These are phyloP conservation scores for Eunapius fragilis DNA, from an alignment of 37 sponge, comb jelly and placozoan species.

Conservation along the genomic window DNA sequence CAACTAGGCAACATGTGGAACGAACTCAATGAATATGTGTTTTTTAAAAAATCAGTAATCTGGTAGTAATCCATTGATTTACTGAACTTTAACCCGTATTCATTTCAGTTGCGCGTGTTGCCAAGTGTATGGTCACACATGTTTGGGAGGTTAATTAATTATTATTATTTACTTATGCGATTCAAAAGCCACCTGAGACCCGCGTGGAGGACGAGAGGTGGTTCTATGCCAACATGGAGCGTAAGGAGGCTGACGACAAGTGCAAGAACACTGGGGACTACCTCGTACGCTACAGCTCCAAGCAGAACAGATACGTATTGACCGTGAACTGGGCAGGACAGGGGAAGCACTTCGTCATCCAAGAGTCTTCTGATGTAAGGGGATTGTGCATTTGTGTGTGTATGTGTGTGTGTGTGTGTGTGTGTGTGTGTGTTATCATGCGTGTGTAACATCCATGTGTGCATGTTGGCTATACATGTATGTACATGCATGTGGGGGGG, in stretches of 20 bases:
- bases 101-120: too few relatives aligned
- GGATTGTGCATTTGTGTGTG: background rate
- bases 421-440: background rate
- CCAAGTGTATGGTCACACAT: too few relatives aligned
- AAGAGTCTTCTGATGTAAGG: conserved; percentile 71
- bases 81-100: too few relatives aligned
- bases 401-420: background rate
- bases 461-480: too few relatives aligned
- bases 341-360: conserved; percentile 87
- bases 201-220: conserved; percentile 87
- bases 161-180: too few relatives aligned
- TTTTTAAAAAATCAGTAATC: too few relatives aligned
- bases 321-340: conserved; percentile 61
- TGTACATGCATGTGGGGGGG: too few relatives aligned
- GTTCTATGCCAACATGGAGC: conserved; percentile 84
- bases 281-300: conserved; percentile 75
- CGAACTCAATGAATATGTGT: too few relatives aligned
- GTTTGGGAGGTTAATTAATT: too few relatives aligned
- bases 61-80: too few relatives aligned
- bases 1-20: too few relatives aligned
- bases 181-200: conserved; percentile 58
- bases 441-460: too few relatives aligned
- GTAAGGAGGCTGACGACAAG: conserved; percentile 81
- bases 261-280: conserved; percentile 85
- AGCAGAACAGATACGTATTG: conserved; percentile 72